Percentiles rank a stretch among this genome's conserved stretches.
Evolutionary conservation across 1,140 invertebrate genomes (phyloP).

Genomic region (Diuraphis noxia): DNA sequence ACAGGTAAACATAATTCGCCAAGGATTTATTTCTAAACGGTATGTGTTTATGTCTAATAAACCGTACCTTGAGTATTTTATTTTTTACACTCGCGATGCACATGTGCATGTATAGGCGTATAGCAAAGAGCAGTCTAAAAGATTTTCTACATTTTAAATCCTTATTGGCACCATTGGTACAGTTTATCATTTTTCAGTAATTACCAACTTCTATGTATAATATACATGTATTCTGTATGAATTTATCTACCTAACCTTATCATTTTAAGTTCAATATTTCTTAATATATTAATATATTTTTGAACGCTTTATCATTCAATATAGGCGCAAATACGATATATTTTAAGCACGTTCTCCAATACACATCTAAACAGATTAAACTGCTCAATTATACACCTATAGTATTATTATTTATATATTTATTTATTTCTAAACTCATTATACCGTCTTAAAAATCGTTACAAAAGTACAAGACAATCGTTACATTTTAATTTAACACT

Average conservation of each 20-base stretch:
- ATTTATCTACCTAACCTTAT: not conserved
- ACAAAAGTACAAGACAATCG: not conserved
- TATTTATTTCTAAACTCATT: not conserved
- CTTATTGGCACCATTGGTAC: not conserved
- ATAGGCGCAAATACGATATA: not conserved
- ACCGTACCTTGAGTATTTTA: not conserved
- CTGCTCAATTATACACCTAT: not conserved
- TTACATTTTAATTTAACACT: not conserved
- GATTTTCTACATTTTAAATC: not conserved
- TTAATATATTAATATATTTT: not conserved
- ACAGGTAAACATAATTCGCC: not conserved
- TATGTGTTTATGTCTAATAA: not conserved
- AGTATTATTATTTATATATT: not conserved
- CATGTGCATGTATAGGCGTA: no score
- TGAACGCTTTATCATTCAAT: not conserved
- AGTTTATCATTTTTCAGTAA: not conserved
- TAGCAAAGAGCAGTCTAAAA: not conserved
- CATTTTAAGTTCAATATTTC: not conserved
- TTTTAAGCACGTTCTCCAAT: no score
- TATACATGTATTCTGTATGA: no score
- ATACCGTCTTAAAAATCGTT: not conserved
- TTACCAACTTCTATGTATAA: not conserved
- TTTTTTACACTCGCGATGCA: not conserved
- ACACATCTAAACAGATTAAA: not conserved
- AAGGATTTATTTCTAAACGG: not conserved